Evolutionary conservation across 2,113 vertebrate species (phyloP).

Genomic region (Bostrychus sinensis): DNA sequence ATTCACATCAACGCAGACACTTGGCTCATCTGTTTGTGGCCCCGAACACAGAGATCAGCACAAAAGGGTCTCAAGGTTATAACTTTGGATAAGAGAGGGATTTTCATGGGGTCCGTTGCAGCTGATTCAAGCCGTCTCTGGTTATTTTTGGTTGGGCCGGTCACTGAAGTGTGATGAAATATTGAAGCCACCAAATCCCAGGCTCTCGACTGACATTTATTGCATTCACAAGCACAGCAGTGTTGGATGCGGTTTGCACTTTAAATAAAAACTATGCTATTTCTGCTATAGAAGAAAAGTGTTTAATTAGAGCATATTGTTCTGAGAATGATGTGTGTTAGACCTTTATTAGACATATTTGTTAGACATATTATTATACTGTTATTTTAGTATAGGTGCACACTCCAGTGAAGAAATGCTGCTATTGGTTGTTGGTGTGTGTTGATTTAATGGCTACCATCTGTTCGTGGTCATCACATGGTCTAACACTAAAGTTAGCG

Average conservation of each 20-base stretch:
- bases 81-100: constrained; percentile 61
- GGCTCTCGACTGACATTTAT: not conserved
- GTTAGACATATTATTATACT: no score
- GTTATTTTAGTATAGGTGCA: no score
- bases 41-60: constrained; percentile 61
- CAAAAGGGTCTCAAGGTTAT: constrained; percentile 58
- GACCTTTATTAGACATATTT: no score
- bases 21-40: constrained; percentile 55
- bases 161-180: constrained; percentile 29
- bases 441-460: no score
- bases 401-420: no score
- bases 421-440: no score
- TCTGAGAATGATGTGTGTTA: not conserved
- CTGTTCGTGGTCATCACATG: no score
- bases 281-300: no score
- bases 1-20: constrained; percentile 61
- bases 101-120: constrained; percentile 48
- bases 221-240: not conserved
- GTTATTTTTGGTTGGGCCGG: constrained; percentile 35
- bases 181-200: constrained; percentile 7
- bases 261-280: not conserved
- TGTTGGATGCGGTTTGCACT: not conserved
- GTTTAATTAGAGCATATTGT: no score
- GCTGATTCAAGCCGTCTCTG: constrained; percentile 67
- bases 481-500: no score